Base-by-base conservation (phyloP, 2,888 invertebrate genomes). In the Drosophila acutilabella region DNA sequence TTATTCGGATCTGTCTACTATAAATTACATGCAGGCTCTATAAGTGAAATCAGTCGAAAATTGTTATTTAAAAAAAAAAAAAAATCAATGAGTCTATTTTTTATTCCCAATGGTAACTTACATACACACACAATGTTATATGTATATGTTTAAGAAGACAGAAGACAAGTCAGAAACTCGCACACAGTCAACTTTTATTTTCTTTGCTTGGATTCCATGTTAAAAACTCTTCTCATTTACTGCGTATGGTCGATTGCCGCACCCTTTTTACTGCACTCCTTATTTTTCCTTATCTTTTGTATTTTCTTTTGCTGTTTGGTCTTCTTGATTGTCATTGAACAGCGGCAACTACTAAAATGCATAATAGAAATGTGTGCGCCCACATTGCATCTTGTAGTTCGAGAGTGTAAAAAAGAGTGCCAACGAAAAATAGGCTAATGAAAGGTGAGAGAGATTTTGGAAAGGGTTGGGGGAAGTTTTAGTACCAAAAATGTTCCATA, bases 351-450 rank as follows among this genome's bases (percentile, higher is more conserved):
- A 79, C 83, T 86, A 85, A 81, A 80, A 86, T 82, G 77, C 82
- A 81, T 81, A 81, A 81, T 81, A 86, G 87, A 86, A 81, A 81
- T 82, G 86, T 80, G 70, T 73, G 79, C 87, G 87, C 80, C 80
- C 80, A 83, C 84, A 77, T 77, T 80, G 80, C 75, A 59, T 80
- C 86, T 70, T 64, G 57, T 64, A 62, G 16, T 30, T 40, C 36
- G 52, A 56, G 38, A 57, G 51, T 53, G 47, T 26, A 40, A 16
- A 38, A 10, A 20, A 26, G n/a, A 42, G 56, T 2, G 20, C n/a
- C 7, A 40, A 44, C 14, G 6, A 7, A 2, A 4, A 2, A 7
- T 33, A 1, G 18, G 0, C 13, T 23, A 8, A 8, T 1, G 2
- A 11, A 6, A 2, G 44, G 14, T 16, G 8, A 16, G 33, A 6